Evolutionary conservation across 2,888 invertebrate species (phyloP).

Genomic region (Caenorhabditis sp.): DNA sequence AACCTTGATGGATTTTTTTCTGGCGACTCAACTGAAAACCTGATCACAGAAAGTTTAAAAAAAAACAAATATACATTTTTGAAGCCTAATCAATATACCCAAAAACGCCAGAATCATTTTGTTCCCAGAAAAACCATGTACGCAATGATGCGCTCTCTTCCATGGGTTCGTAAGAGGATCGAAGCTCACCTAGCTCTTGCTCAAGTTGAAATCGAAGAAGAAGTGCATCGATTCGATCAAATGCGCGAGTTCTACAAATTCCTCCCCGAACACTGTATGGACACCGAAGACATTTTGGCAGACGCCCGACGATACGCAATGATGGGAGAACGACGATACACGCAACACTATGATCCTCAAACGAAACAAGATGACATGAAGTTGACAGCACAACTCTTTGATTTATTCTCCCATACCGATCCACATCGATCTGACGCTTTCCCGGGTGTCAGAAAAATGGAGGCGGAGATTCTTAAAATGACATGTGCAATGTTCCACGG

Average conservation of each 20-base stretch:
- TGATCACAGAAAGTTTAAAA: too few species aligned
- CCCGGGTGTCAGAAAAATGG: constrained; percentile 78
- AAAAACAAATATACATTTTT: too few species aligned
- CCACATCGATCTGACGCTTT: constrained; percentile 95
- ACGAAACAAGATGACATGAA: constrained; percentile 37
- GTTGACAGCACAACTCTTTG: constrained; percentile 74
- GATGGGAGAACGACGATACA: constrained; percentile 43
- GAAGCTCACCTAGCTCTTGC: constrained; percentile 45
- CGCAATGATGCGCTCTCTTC: constrained; percentile 33
- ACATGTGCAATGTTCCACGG: constrained; percentile 83
- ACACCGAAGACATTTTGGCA: constrained; percentile 77
- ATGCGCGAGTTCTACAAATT: constrained; percentile 64
- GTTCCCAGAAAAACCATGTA: constrained; percentile 22
- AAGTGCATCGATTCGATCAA: constrained; percentile 52
- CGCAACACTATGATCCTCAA: constrained; percentile 47
- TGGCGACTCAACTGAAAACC: too few species aligned
- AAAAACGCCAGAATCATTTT: not conserved
- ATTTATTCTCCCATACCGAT: constrained; percentile 89
- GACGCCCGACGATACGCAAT: constrained; percentile 75
- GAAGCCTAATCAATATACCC: too few species aligned
- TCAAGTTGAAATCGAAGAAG: constrained; percentile 52
- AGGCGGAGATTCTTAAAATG: constrained; percentile 62
- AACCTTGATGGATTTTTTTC: too few species aligned
- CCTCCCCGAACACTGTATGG: constrained; percentile 77
- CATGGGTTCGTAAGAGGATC: constrained; percentile 45